phyloP scores from a whole-genome alignment of 2,113 vertebrate genomes.

The Diadophis punctatus region DNA sequence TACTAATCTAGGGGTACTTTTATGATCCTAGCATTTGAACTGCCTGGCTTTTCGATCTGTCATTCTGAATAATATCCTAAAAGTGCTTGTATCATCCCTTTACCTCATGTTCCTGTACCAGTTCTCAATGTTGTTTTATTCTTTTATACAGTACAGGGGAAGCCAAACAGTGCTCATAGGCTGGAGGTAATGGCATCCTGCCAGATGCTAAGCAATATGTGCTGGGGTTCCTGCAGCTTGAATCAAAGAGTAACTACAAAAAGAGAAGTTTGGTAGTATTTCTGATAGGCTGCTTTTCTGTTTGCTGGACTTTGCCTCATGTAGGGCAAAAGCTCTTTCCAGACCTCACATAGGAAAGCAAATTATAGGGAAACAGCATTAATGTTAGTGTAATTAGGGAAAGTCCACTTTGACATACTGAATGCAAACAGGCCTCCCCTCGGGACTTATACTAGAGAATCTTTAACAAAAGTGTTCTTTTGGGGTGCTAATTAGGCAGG shows the following conservation, averaged over 20 bases:
- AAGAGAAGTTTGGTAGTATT: background rate
- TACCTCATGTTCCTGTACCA: background rate
- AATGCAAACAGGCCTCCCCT: background rate
- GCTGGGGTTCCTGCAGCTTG: background rate
- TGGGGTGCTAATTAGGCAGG: slow-evolving; percentile 53
- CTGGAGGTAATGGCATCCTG: background rate
- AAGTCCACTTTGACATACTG: background rate
- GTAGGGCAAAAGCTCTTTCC: background rate
- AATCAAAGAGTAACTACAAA: background rate
- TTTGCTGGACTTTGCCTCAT: background rate
- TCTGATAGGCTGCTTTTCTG: background rate
- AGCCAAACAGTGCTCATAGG: background rate
- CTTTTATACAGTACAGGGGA: background rate
- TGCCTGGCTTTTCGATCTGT: background rate
- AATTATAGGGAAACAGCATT: background rate
- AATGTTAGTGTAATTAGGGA: background rate
- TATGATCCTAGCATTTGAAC: background rate
- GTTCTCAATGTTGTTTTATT: background rate
- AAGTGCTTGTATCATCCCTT: background rate
- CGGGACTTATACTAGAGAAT: slow-evolving; percentile 5
- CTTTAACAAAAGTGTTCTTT: slow-evolving; percentile 55
- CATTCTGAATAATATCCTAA: background rate
- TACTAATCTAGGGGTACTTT: slow-evolving; percentile 19
- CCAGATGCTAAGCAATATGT: background rate
- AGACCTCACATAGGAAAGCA: background rate